Evolutionary conservation across 2,797 vertebrate genomes (phyloP).

Genomic region (Macroramphosus scolopax): DNA sequence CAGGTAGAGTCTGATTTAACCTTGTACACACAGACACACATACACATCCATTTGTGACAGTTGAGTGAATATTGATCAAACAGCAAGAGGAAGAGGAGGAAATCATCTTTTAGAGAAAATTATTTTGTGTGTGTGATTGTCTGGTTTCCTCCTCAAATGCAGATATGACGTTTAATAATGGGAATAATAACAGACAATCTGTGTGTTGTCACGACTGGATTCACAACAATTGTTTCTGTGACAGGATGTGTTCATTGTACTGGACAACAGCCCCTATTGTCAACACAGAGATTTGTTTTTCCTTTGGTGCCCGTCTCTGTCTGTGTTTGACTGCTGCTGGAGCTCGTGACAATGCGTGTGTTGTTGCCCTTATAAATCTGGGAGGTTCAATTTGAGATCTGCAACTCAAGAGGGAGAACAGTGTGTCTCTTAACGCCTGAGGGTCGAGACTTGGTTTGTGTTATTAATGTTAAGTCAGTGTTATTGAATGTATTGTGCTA

Average conservation of each 20-base stretch:
- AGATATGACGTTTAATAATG: slow-evolving; percentile 3
- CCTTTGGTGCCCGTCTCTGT: slow-evolving; percentile 54
- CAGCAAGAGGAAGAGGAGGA: background rate
- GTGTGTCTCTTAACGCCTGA: too few relatives aligned
- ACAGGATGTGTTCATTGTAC: slow-evolving; percentile 45
- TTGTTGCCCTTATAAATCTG: too few relatives aligned
- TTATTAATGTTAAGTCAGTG: too few relatives aligned
- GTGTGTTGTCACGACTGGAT: slow-evolving; percentile 19
- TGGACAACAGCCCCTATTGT: slow-evolving; percentile 64
- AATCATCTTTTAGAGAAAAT: background rate
- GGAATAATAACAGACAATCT: background rate
- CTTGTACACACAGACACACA: slow-evolving; percentile 3
- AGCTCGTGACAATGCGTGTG: slow-evolving; percentile 46
- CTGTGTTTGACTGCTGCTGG: slow-evolving; percentile 43
- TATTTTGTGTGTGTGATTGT: slow-evolving; percentile 2
- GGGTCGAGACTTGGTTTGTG: too few relatives aligned
- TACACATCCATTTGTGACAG: slow-evolving; percentile 12
- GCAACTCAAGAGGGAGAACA: too few relatives aligned
- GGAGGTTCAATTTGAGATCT: too few relatives aligned
- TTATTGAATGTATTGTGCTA: background rate
- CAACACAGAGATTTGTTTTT: slow-evolving; percentile 27
- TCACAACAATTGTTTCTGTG: slow-evolving; percentile 32
- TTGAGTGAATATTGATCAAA: slow-evolving; percentile 14
- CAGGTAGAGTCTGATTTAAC: slow-evolving; percentile 78
- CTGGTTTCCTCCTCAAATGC: background rate